These are phyloP conservation scores for Camponotus vicinus DNA, from an alignment of 1,140 invertebrate species.

Conservation along the genomic window DNA sequence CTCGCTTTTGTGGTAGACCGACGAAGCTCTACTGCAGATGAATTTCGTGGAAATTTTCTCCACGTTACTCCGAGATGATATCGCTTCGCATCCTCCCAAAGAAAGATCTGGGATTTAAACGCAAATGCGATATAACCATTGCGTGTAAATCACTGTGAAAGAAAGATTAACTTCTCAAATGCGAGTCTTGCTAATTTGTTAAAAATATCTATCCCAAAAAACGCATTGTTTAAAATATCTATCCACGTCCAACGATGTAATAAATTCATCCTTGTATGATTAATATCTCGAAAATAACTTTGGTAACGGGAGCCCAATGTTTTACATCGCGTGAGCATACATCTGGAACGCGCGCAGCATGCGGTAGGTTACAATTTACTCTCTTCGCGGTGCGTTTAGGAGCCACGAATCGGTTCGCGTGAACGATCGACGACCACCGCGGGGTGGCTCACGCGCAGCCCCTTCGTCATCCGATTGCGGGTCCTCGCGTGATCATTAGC, in stretches of 20 bases:
- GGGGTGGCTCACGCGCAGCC: slow-evolving; percentile 62
- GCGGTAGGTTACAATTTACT: slow-evolving; percentile 68
- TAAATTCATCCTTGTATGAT: slow-evolving; percentile 2
- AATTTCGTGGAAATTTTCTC: slow-evolving; percentile 19
- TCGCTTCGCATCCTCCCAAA: slow-evolving; percentile 16
- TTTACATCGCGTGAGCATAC: slow-evolving; percentile 28
- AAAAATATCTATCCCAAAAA: neutral
- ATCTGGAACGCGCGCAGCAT: slow-evolving; percentile 53
- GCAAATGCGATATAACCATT: neutral
- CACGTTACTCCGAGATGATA: neutral
- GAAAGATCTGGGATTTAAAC: neutral
- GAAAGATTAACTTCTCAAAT: neutral
- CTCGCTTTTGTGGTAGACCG: slow-evolving; percentile 64
- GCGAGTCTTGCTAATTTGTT: neutral
- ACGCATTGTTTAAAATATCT: neutral
- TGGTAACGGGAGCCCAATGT: neutral
- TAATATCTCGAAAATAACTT: slow-evolving; percentile 17
- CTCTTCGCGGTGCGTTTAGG: slow-evolving; percentile 64
- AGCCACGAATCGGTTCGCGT: slow-evolving; percentile 69
- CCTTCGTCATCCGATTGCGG: slow-evolving; percentile 40
- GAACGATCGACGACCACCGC: slow-evolving; percentile 66
- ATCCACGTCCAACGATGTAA: neutral
- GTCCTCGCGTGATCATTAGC: slow-evolving; percentile 45
- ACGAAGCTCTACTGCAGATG: slow-evolving; percentile 26
- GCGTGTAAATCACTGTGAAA: slow-evolving; percentile 19